Evolutionary conservation across 2,797 vertebrate genomes (phyloP), one percentile per base, ranked within the genome.

Genomic region (Holocentrus rufus): DNA sequence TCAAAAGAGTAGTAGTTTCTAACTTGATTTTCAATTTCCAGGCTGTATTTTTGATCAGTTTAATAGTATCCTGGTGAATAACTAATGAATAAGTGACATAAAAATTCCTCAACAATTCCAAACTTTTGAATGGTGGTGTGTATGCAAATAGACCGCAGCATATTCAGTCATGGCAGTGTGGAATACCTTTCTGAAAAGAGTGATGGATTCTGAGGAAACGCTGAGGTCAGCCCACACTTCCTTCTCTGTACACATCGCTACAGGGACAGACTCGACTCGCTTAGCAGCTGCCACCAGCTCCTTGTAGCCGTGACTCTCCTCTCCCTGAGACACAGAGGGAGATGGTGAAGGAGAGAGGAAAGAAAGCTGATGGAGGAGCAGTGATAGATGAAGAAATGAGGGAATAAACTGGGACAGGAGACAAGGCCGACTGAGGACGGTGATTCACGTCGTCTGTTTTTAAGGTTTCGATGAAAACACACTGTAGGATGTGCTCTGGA

Each of bases 171-270:
- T 25, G 53, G 30, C 22, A 17, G 47, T 8, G 56, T 18, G 14
- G 30, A 54, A 69, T 89, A 98, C 97, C 95, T 92, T 93, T 79
- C 97, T 95, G 85, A 98, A 98, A 47, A 98, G 58, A 53, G 85
- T 65, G 69, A 97, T 89, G 44, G 94, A 91, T 85, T 91, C 94
- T 0, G 89, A 85, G 25, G 88, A 69, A 47, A 96, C 25, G 76
- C 87, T 92, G 88, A 95, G 96, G 56, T 93, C 89, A 0, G 85
- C 79, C 93, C 95, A 93, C 42, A 96, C 93, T 8, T 94, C 89
- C 34, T 92, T 87, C 61, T 64, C 88, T 13, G 67, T 89, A 87
- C 95, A 96, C 69, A 97, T 72, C 18, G 94, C 96, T 39, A 93
- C 94, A 0, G 95, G 89, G 64, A 98, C 90, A 0, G 93, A 91